phyloP scores from a whole-genome alignment of 2,888 invertebrate species.

The Cosmopolites sordidus region DNA sequence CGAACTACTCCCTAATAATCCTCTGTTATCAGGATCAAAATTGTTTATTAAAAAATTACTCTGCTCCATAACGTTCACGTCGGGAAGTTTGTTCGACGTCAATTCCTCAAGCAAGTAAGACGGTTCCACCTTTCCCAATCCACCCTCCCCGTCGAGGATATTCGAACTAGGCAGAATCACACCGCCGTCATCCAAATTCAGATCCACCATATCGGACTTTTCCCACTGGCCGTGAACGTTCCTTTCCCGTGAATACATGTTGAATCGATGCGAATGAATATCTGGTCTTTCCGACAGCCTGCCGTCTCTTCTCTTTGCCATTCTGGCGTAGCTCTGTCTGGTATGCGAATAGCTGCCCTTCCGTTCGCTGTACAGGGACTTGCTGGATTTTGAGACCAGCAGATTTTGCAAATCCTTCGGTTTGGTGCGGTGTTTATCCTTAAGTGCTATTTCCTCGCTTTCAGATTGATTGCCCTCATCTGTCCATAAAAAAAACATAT shows the following conservation, averaged over 20 bases:
- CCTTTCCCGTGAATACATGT: constrained; percentile 15
- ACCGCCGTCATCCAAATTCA: background rate
- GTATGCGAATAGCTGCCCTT: constrained; percentile 34
- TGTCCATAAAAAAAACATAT: constrained; percentile 1
- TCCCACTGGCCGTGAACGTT: background rate
- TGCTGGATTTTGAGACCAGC: constrained; percentile 3
- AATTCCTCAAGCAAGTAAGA: constrained; percentile 24
- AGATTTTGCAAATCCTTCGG: constrained; percentile 18
- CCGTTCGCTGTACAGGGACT: constrained; percentile 26
- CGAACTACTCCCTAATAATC: constrained; percentile 1
- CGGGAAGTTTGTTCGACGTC: constrained; percentile 21
- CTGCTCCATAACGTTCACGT: constrained; percentile 16
- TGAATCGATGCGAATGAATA: constrained; percentile 8
- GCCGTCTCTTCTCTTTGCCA: constrained; percentile 21
- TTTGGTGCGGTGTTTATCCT: constrained; percentile 44
- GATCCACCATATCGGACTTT: background rate
- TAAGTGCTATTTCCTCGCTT: constrained; percentile 42
- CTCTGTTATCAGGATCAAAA: constrained; percentile 1
- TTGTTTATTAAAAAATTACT: constrained; percentile 12
- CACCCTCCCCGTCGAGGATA: constrained; percentile 1
- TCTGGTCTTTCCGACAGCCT: constrained; percentile 6
- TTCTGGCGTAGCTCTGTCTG: constrained; percentile 35
- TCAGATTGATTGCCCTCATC: constrained; percentile 32
- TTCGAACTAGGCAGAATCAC: constrained; percentile 5
- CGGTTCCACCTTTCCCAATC: background rate